Conservation (phyloP, 2,888 invertebrate species). For the Caenorhabditis sp. region DNA sequence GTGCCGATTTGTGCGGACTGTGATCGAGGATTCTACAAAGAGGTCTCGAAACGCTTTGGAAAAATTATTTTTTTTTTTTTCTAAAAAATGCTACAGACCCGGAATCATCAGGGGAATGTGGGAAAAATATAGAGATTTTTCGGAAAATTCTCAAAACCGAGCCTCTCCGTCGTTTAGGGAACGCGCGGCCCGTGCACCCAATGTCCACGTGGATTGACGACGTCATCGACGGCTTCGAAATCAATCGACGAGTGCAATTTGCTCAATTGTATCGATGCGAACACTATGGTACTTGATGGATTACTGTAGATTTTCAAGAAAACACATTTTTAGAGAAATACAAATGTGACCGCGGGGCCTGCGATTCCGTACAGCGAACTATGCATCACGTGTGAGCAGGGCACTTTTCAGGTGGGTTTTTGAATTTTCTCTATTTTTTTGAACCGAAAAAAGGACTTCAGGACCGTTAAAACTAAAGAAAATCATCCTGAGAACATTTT, state of each 20-base stretch:
- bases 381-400: conserved; percentile 44
- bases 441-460: no score
- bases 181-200: conserved; percentile 28
- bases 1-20: conserved; percentile 30
- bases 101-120: no score
- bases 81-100: no score
- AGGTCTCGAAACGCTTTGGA: no score
- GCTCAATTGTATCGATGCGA: conserved; percentile 40
- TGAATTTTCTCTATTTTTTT: no score
- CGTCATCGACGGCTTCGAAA: background rate
- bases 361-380: conserved; percentile 27
- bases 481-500: no score
- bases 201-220: conserved; percentile 52
- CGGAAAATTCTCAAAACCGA: no score
- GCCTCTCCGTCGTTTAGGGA: background rate
- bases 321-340: conserved; percentile 25
- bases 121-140: no score
- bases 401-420: conserved; percentile 28
- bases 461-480: no score
- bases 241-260: conserved; percentile 7
- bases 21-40: conserved; percentile 37
- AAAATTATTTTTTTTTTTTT: no score
- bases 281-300: conserved; percentile 27
- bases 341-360: conserved; percentile 10
- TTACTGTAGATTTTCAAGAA: no score